phyloP scores from a whole-genome alignment of 2,888 invertebrate species.

The Dryobota labecula region DNA sequence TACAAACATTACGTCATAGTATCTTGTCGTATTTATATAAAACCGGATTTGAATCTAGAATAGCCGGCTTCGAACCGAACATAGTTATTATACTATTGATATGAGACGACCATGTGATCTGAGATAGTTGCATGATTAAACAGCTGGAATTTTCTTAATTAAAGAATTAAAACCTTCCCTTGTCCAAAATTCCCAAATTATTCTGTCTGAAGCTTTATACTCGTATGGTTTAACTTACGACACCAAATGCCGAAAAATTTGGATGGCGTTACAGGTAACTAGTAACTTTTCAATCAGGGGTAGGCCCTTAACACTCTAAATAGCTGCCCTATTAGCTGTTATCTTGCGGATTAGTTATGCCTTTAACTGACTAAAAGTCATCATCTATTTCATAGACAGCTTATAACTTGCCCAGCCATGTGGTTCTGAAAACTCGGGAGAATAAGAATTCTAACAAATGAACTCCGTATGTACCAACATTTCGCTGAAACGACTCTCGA shows the following conservation, averaged over 20 bases:
- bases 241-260: not conserved
- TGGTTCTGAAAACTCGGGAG: not conserved
- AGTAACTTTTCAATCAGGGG: not conserved
- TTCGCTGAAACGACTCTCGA: not conserved
- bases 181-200: not conserved
- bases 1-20: slow-evolving; percentile 29
- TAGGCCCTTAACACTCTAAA: not conserved
- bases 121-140: not conserved
- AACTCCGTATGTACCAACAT: too few species aligned
- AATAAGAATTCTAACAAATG: not conserved
- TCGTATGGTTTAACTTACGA: not conserved
- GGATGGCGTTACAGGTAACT: not conserved
- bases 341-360: not conserved
- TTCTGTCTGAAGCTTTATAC: not conserved
- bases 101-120: not conserved
- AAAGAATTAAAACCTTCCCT: not conserved
- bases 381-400: not conserved
- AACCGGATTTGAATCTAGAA: slow-evolving; percentile 46
- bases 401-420: not conserved
- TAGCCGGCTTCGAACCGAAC: slow-evolving; percentile 2
- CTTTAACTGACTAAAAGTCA: not conserved
- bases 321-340: not conserved
- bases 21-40: slow-evolving; percentile 14
- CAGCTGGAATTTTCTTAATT: not conserved
- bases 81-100: not conserved